These are phyloP conservation scores for Leptopilina clavipes DNA, from an alignment of 1,140 invertebrate species.

Conservation along the genomic window DNA sequence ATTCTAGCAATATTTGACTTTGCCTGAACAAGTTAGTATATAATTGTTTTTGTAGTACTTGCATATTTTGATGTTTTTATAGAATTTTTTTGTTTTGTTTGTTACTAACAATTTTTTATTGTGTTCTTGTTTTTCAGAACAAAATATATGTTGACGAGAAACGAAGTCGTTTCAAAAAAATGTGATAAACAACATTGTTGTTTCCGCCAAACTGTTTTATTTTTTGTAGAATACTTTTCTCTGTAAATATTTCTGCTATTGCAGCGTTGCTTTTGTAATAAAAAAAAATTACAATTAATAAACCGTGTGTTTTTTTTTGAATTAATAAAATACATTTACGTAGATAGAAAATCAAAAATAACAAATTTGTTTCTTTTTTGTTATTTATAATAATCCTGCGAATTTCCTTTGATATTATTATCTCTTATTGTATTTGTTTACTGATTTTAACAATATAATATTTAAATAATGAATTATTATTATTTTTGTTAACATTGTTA, in stretches of 20 bases:
- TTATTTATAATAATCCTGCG: no score
- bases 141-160: constrained; percentile 1
- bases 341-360: no score
- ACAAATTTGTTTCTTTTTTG: no score
- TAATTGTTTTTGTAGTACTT: no score
- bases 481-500: no score
- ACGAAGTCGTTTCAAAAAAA: constrained; percentile 14
- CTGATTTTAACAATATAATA: no score
- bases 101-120: not conserved
- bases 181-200: constrained; percentile 32
- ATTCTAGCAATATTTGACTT: no score
- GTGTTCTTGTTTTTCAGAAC: not conserved
- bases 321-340: not conserved
- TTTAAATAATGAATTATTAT: no score
- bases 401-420: no score
- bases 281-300: constrained; percentile 21
- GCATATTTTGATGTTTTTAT: not conserved
- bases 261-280: constrained; percentile 33
- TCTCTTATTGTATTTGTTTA: no score
- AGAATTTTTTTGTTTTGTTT: not conserved
- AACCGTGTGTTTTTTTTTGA: not conserved
- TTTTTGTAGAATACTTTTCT: constrained; percentile 19
- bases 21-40: no score
- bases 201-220: constrained; percentile 29
- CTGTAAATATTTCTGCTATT: constrained; percentile 40